Percentiles rank a stretch among this genome's conserved stretches.
Conservation (phyloP, 2,888 invertebrate genomes). For the Diarsia rubi region DNA sequence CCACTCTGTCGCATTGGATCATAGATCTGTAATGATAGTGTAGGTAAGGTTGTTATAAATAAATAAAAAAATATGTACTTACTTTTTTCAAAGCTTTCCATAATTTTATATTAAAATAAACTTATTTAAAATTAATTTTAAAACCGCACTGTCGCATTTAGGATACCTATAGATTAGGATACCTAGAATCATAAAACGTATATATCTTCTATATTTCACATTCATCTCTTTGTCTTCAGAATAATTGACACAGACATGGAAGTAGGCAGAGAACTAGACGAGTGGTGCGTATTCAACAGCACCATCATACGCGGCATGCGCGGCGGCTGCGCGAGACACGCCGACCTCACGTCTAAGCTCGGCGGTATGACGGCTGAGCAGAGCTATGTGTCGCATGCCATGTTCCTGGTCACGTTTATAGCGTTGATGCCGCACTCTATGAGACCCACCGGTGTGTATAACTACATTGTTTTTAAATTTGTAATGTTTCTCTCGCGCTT, state of each 20-base stretch:
- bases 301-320: conserved; percentile 82
- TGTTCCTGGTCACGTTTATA: conserved; percentile 72
- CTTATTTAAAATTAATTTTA: no score
- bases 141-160: no score
- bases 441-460: conserved; percentile 59
- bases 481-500: not conserved
- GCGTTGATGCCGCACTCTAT: conserved; percentile 60
- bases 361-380: conserved; percentile 80
- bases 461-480: not conserved
- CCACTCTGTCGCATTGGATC: no score
- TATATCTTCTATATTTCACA: no score
- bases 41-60: no score
- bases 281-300: conserved; percentile 85
- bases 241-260: conserved; percentile 94
- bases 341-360: conserved; percentile 81
- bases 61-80: no score
- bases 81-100: no score
- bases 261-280: conserved; percentile 85
- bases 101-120: no score
- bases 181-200: no score
- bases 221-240: conserved; percentile 76
- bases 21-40: no score
- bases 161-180: no score
- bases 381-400: conserved; percentile 74
- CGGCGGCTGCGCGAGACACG: conserved; percentile 80